Evolutionary conservation across 2,888 invertebrate genomes (phyloP).

Genomic region (Mythimna loreyi): DNA sequence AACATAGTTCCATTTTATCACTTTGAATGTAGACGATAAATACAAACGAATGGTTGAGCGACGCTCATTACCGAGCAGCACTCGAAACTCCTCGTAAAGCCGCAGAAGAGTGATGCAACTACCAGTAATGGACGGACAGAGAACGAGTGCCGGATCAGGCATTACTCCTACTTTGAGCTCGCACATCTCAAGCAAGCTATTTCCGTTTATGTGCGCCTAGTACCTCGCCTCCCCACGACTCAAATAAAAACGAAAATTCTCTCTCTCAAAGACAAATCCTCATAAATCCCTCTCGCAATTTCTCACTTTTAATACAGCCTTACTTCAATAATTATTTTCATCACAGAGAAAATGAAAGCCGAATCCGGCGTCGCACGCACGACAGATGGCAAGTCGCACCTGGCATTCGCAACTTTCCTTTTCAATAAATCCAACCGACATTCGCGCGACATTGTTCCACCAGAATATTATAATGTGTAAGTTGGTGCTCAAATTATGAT

Average conservation of each 20-base stretch:
- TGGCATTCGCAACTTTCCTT: constrained; percentile 81
- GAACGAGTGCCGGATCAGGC: constrained; percentile 71
- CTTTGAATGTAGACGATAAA: constrained; percentile 64
- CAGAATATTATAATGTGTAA: constrained; percentile 39
- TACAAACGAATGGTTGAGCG: constrained; percentile 65
- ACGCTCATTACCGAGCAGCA: constrained; percentile 68
- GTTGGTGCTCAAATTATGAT: constrained; percentile 64
- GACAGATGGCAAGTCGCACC: constrained; percentile 76
- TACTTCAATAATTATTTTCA: constrained; percentile 74
- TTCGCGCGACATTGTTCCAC: constrained; percentile 64
- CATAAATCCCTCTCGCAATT: constrained; percentile 59
- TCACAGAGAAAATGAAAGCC: constrained; percentile 71
- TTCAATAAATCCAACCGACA: constrained; percentile 78
- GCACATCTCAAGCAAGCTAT: constrained; percentile 59
- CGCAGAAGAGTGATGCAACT: constrained; percentile 66
- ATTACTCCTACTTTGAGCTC: constrained; percentile 68
- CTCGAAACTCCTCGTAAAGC: constrained; percentile 66
- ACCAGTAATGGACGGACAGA: constrained; percentile 62
- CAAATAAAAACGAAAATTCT: constrained; percentile 62
- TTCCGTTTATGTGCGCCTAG: constrained; percentile 58
- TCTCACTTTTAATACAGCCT: constrained; percentile 66
- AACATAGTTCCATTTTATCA: constrained; percentile 62
- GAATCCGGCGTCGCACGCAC: constrained; percentile 69
- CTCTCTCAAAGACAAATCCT: constrained; percentile 62
- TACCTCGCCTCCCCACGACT: constrained; percentile 20